Evolutionary conservation across 2,113 vertebrate species (phyloP).

Genomic region (Tinamus guttatus): DNA sequence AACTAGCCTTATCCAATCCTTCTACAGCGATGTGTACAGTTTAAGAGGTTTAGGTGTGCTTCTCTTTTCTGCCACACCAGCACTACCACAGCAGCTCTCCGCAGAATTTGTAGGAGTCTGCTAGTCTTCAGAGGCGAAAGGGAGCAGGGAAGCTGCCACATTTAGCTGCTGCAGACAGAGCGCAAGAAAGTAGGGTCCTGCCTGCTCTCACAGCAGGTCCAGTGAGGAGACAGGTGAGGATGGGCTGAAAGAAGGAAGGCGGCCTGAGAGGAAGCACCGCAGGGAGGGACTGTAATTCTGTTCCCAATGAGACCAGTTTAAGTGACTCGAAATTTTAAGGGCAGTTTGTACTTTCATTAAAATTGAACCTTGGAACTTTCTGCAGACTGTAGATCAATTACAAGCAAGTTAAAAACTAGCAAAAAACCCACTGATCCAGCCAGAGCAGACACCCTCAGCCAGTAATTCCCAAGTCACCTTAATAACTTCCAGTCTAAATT

Average conservation of each 20-base stretch:
- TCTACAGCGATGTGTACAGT: not conserved
- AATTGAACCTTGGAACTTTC: not conserved
- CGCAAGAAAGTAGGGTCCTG: not conserved
- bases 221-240: not conserved
- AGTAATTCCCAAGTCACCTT: not conserved
- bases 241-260: not conserved
- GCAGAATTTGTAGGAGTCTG: not conserved
- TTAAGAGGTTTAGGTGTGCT: not conserved
- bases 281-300: not conserved
- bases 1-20: not conserved
- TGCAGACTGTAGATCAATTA: not conserved
- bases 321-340: not conserved
- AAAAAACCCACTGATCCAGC: not conserved
- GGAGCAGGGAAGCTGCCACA: not conserved
- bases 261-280: not conserved
- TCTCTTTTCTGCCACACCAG: not conserved
- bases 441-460: not conserved
- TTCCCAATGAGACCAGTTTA: not conserved
- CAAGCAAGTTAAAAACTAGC: not conserved
- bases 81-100: not conserved
- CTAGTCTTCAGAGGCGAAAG: not conserved
- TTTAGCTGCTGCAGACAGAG: not conserved
- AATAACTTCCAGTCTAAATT: slow-evolving; percentile 40
- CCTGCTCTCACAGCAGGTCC: not conserved
- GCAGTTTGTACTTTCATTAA: not conserved